A percentile compares a stretch with the other conserved stretches of the same genome.
Evolutionary conservation across 2,888 invertebrate genomes (phyloP).

Genomic region (Malthinus flaveolus): DNA sequence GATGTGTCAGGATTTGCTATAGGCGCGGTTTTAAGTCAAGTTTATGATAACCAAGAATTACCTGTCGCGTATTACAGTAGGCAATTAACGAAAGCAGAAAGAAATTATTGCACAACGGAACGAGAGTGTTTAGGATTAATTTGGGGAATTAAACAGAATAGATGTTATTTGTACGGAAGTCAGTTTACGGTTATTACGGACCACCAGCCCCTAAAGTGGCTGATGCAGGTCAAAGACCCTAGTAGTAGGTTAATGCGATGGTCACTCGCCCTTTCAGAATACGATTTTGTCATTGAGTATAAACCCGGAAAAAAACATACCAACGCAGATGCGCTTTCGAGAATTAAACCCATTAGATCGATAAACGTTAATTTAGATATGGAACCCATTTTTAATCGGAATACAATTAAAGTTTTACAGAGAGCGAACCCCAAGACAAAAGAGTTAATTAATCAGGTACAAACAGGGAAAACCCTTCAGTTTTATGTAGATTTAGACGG

Average conservation of each 20-base stretch:
- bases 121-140: background rate
- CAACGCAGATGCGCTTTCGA: background rate
- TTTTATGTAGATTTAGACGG: too few relatives aligned
- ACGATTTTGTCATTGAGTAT: conserved; percentile 10
- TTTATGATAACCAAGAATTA: conserved; percentile 4
- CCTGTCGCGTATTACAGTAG: conserved; percentile 17
- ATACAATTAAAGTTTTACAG: too few relatives aligned
- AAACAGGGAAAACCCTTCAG: too few relatives aligned
- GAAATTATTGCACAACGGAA: background rate
- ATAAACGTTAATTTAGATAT: too few relatives aligned
- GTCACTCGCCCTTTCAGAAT: conserved; percentile 25
- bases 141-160: background rate
- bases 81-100: conserved; percentile 17
- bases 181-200: background rate
- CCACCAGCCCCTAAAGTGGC: conserved; percentile 7
- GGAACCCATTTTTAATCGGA: too few relatives aligned
- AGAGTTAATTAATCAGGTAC: too few relatives aligned
- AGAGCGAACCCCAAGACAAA: too few relatives aligned
- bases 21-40: conserved; percentile 18
- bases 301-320: conserved; percentile 3
- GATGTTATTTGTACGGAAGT: background rate
- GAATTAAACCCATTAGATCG: background rate
- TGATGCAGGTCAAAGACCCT: too few relatives aligned
- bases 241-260: conserved; percentile 42
- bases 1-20: conserved; percentile 23